Evolutionary conservation across 1,140 invertebrate species (phyloP).

Genomic region (Brachystomella parvula): DNA sequence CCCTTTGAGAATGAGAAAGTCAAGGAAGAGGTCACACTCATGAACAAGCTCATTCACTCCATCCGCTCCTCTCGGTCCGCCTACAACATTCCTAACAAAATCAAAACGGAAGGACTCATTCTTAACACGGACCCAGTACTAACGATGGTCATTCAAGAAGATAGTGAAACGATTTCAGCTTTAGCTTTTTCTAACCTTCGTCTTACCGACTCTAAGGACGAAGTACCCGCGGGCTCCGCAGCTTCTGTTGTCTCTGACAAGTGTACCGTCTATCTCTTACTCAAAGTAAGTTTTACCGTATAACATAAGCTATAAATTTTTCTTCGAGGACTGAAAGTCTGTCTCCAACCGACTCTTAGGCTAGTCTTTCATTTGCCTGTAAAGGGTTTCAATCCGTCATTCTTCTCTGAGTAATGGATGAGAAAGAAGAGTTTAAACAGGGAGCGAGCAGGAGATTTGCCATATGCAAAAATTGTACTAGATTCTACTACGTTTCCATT

Average conservation of each 20-base stretch:
- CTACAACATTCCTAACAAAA: constrained; percentile 77
- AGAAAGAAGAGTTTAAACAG: too few relatives aligned
- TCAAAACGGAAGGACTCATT: constrained; percentile 61
- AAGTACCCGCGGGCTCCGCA: constrained; percentile 62
- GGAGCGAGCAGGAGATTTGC: too few relatives aligned
- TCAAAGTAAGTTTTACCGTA: constrained; percentile 62
- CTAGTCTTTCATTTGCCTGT: too few relatives aligned
- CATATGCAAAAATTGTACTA: too few relatives aligned
- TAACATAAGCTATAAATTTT: too few relatives aligned
- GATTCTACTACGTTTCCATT: neutral
- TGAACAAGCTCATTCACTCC: constrained; percentile 72
- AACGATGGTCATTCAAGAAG: constrained; percentile 54
- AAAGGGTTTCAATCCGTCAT: too few relatives aligned
- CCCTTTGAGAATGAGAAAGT: constrained; percentile 50
- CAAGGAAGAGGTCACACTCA: constrained; percentile 74
- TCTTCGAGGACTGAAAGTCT: too few relatives aligned
- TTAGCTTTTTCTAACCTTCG: constrained; percentile 31
- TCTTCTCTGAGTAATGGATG: too few relatives aligned
- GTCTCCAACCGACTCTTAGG: too few relatives aligned
- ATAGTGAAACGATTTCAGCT: constrained; percentile 42
- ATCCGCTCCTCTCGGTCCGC: constrained; percentile 80
- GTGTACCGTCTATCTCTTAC: constrained; percentile 74
- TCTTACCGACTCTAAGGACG: constrained; percentile 30
- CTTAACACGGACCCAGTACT: constrained; percentile 35
- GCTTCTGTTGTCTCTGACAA: constrained; percentile 80